phyloP scores from a whole-genome alignment of 2,113 vertebrate genomes.

The Puffinus mauretanicus region DNA sequence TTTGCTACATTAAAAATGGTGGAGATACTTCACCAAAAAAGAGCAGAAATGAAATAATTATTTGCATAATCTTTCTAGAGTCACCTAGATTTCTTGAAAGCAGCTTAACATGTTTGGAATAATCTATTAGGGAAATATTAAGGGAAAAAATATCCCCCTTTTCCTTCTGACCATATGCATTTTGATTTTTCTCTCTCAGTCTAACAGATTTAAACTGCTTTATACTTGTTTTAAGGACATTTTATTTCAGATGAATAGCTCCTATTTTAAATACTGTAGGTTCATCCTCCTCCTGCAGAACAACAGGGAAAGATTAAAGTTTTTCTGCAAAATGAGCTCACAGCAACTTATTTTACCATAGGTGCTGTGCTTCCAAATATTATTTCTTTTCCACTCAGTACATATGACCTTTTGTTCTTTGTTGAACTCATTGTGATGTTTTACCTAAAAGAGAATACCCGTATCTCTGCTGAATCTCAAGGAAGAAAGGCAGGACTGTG shows the following conservation, averaged over 20 bases:
- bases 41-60: slow-evolving; percentile 63
- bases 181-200: slow-evolving; percentile 20
- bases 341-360: background rate
- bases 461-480: background rate
- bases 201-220: background rate
- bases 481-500: background rate
- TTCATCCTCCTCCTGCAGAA: background rate
- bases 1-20: slow-evolving; percentile 63
- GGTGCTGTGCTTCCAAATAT: background rate
- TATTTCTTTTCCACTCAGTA: background rate
- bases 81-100: slow-evolving; percentile 71
- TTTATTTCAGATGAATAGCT: background rate
- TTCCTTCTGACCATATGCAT: background rate
- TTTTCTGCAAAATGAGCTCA: background rate
- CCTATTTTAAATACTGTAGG: background rate
- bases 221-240: background rate
- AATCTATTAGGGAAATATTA: slow-evolving; percentile 74
- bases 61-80: slow-evolving; percentile 80
- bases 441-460: background rate
- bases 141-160: background rate
- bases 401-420: background rate
- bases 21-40: slow-evolving; percentile 58
- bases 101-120: slow-evolving; percentile 72
- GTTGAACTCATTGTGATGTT: background rate
- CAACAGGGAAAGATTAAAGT: background rate